These are phyloP conservation scores for Tortrix viridana DNA, from an alignment of 2,888 invertebrate species.

Conservation along the genomic window DNA sequence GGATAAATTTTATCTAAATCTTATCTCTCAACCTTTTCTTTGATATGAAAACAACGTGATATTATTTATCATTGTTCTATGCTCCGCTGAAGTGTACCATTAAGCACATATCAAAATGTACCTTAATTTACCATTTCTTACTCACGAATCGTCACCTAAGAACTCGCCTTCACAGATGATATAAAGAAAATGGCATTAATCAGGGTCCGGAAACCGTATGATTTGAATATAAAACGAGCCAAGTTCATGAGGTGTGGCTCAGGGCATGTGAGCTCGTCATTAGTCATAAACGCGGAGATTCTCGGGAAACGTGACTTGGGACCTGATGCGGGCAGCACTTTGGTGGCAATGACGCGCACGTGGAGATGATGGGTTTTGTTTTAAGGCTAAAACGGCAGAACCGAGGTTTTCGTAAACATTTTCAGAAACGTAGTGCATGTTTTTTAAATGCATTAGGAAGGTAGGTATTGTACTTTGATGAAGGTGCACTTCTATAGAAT, in stretches of 20 bases:
- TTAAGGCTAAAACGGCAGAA: constrained; percentile 5
- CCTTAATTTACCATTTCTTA: constrained; percentile 4
- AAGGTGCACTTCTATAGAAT: no score
- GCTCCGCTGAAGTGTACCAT: no score
- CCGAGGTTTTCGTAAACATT: neutral
- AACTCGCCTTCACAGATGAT: constrained; percentile 64
- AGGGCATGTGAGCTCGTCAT: constrained; percentile 78
- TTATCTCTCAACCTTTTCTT: no score
- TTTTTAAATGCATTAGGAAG: neutral
- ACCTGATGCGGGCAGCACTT: constrained; percentile 58
- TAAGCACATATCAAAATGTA: no score
- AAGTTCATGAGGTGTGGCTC: constrained; percentile 61
- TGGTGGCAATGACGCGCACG: constrained; percentile 48
- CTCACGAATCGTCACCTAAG: constrained; percentile 40
- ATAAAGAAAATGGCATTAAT: constrained; percentile 80
- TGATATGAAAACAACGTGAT: no score
- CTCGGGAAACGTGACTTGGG: constrained; percentile 67
- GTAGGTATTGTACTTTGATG: neutral
- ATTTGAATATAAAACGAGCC: constrained; percentile 80
- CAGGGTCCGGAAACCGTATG: constrained; percentile 78
- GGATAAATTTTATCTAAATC: no score
- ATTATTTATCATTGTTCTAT: no score
- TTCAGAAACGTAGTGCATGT: no score
- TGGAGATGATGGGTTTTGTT: constrained; percentile 37
- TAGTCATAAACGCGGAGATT: constrained; percentile 76